Evolutionary conservation across 1,140 invertebrate genomes (phyloP).

Genomic region (Sitodiplosis mosellana): DNA sequence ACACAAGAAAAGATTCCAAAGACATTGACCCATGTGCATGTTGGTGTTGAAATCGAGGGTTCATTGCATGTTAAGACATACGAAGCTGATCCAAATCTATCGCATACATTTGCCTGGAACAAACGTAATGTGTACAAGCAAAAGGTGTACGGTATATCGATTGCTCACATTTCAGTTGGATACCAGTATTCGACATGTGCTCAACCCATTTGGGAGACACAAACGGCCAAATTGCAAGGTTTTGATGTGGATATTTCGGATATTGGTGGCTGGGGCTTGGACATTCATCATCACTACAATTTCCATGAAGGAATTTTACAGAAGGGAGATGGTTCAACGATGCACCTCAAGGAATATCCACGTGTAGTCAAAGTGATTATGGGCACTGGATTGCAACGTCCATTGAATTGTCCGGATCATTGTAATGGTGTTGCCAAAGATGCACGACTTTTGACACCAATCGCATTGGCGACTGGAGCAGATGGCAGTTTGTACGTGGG

Average conservation of each 20-base stretch:
- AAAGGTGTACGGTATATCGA: constrained; percentile 78
- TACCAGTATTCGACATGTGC: constrained; percentile 83
- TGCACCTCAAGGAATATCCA: constrained; percentile 86
- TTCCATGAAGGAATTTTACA: constrained; percentile 93
- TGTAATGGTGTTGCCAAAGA: constrained; percentile 77
- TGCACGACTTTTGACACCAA: constrained; percentile 72
- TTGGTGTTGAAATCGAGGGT: constrained; percentile 79
- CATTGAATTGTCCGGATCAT: constrained; percentile 51
- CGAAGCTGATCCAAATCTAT: constrained; percentile 86
- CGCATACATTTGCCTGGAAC: constrained; percentile 92
- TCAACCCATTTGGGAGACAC: constrained; percentile 80
- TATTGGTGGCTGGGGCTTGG: constrained; percentile 91
- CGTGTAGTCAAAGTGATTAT: constrained; percentile 78
- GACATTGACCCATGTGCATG: constrained; percentile 69
- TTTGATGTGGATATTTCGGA: constrained; percentile 95
- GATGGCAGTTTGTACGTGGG: constrained; percentile 95
- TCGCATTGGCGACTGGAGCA: constrained; percentile 79
- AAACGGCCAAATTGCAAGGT: constrained; percentile 84
- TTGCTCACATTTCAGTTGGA: constrained; percentile 75
- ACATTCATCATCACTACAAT: constrained; percentile 97
- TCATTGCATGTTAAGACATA: constrained; percentile 79
- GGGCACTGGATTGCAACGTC: constrained; percentile 78
- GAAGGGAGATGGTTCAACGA: constrained; percentile 83
- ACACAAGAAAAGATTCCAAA: constrained; percentile 63
- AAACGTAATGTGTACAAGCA: constrained; percentile 94